Evolutionary conservation across 2,888 invertebrate genomes (phyloP), one percentile per base, ranked within the genome.

Genomic region (Melolontha melolontha): DNA sequence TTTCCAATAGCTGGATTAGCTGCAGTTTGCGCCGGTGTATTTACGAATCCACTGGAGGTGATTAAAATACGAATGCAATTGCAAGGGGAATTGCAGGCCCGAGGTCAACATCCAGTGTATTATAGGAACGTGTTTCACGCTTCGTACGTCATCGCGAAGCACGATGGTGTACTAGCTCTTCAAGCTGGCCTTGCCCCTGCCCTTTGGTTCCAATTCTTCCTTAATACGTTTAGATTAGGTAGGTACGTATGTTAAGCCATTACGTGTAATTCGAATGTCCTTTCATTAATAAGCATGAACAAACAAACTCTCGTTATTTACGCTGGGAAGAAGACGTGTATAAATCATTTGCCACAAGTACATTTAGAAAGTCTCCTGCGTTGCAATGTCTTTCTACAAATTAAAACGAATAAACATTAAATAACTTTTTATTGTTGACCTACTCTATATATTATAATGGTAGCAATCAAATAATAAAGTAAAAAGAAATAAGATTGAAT

Each of bases 11-110:
- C 94, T 27, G 96, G 91, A 0, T 75, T 87, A 1, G 91, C 93
- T 0, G 94, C 94, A 0, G 90, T 92, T 79, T 91, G 92, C 34
- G 95, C 96, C 0, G 93, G 94, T 1, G 78, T 93, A 50, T 92
- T 96, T 78, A 95, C 95, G 0, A 97, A 97, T 81, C 96, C 96
- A 0, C 84, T 93, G 54, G 94, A 94, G 80, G 94, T 95, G 2
- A 89, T 96, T 11, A 97, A 97, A 84, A 95, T 93, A 0, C 87
- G 96, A 11, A 88, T 96, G 77, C 96, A 97, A 79, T 85, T 97
- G 12, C 96, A 97, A 80, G 94, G 94, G 0, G 94, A 96, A 82
- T 80, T 96, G 29, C 87, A 88, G 70, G 89, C 90, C 0, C 87
- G 87, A 51, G 95, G 95, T 0, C 84, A 90, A 0, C 94, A 95